These are phyloP conservation scores for Uropsilus gracilis DNA, from an alignment of 2,113 vertebrate genomes.

Conservation along the genomic window DNA sequence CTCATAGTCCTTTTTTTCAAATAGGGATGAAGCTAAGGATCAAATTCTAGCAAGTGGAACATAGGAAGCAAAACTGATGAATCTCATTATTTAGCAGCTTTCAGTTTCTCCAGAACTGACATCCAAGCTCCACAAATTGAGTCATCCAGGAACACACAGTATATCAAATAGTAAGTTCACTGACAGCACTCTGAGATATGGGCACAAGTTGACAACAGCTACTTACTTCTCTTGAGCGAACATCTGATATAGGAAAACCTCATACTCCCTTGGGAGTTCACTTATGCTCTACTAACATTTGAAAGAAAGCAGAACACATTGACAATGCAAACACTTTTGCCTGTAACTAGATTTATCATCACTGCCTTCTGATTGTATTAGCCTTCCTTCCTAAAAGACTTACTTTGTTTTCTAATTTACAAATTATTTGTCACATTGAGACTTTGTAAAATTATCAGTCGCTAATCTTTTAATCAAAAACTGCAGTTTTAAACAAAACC, in stretches of 20 bases:
- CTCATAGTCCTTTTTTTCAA: constrained; percentile 28
- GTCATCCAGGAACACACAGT: neutral
- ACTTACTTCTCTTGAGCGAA: neutral
- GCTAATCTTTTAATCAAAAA: constrained; percentile 2
- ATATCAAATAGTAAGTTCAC: neutral
- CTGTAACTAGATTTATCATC: neutral
- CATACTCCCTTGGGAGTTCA: neutral
- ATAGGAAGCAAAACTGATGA: neutral
- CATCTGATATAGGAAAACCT: neutral
- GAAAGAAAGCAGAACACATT: neutral
- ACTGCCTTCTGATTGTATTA: neutral
- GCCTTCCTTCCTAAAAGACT: neutral
- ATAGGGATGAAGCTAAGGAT: constrained; percentile 1
- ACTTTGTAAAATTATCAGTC: neutral
- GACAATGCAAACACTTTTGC: neutral
- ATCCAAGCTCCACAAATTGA: neutral
- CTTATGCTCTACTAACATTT: neutral
- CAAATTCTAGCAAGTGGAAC: neutral
- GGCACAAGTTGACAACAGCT: neutral
- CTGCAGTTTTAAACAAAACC: no score
- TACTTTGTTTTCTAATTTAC: neutral
- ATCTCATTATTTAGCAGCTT: neutral
- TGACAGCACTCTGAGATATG: neutral
- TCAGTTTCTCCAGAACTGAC: neutral
- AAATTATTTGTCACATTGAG: neutral